Conservation (phyloP, 1,140 invertebrate genomes). For the Drosophila suzukii region DNA sequence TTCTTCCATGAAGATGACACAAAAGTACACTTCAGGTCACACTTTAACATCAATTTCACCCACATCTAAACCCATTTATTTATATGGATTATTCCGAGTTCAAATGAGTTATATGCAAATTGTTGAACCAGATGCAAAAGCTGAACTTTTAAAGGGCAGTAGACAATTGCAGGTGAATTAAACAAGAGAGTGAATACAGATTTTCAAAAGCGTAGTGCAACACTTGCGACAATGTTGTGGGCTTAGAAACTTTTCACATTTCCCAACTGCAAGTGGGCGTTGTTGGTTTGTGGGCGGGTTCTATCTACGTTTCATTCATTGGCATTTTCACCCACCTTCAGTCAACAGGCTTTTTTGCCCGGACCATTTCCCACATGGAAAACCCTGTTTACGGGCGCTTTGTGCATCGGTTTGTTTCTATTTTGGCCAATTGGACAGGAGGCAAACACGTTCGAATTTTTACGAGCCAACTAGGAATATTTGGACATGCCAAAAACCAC, state of each 20-base stretch:
- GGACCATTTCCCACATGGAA: background rate
- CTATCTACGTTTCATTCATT: slow-evolving; percentile 20
- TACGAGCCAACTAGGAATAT: slow-evolving; percentile 36
- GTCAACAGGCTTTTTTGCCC: slow-evolving; percentile 2
- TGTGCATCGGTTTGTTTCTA: background rate
- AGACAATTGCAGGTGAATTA: slow-evolving; percentile 11
- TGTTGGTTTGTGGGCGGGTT: slow-evolving; percentile 6
- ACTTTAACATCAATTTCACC: background rate
- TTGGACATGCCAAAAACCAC: background rate
- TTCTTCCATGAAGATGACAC: background rate
- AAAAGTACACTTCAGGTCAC: too few relatives aligned
- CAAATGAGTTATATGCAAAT: slow-evolving; percentile 29
- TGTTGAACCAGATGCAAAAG: background rate
- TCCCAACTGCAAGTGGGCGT: slow-evolving; percentile 15
- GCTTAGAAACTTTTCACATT: slow-evolving; percentile 53
- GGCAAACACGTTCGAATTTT: slow-evolving; percentile 45
- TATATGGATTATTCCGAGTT: background rate
- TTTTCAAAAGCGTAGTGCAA: background rate
- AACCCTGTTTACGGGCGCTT: slow-evolving; percentile 13
- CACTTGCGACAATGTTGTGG: slow-evolving; percentile 61
- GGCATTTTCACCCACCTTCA: background rate
- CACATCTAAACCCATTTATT: background rate
- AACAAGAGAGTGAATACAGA: background rate
- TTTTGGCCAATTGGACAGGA: slow-evolving; percentile 15
- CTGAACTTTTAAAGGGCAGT: slow-evolving; percentile 36